Evolutionary conservation across 92 coral and sea anemone genomes (phyloP).

Genomic region (Heteractis magnifica): DNA sequence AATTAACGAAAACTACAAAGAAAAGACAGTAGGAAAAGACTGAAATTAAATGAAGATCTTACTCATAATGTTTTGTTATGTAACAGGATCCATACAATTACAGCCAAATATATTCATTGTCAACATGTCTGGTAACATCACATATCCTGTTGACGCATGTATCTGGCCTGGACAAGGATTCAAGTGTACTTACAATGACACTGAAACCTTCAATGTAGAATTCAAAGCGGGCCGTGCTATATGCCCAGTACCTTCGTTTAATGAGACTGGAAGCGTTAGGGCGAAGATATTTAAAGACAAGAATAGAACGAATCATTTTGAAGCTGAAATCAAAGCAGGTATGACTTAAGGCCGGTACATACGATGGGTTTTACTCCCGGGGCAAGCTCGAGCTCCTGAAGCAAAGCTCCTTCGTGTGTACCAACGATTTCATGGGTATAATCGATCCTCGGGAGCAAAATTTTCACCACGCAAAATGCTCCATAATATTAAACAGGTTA

Average conservation of each 20-base stretch:
- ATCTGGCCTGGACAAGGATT: conserved; percentile 41
- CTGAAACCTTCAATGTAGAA: background rate
- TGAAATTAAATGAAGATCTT: too few relatives aligned
- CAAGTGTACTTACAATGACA: conserved; percentile 20
- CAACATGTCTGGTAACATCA: conserved; percentile 14
- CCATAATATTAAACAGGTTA: too few relatives aligned
- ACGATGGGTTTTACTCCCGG: too few relatives aligned
- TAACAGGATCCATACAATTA: background rate
- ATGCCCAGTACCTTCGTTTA: conserved; percentile 20
- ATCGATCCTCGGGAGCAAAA: too few relatives aligned
- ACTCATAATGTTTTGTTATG: background rate
- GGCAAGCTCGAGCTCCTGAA: too few relatives aligned
- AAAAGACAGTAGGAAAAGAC: background rate
- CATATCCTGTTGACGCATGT: conserved; percentile 22
- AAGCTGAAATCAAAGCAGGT: conserved; percentile 12
- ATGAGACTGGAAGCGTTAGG: background rate
- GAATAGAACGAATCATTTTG: background rate
- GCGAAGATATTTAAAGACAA: conserved; percentile 8
- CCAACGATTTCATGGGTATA: too few relatives aligned
- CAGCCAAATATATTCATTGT: conserved; percentile 12
- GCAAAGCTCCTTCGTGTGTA: too few relatives aligned
- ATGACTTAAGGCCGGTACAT: background rate
- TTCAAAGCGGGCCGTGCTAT: conserved; percentile 13
- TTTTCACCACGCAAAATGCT: too few relatives aligned
- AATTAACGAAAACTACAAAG: background rate